Evolutionary conservation across 2,797 vertebrate species (phyloP).

Genomic region (Clamator glandarius): DNA sequence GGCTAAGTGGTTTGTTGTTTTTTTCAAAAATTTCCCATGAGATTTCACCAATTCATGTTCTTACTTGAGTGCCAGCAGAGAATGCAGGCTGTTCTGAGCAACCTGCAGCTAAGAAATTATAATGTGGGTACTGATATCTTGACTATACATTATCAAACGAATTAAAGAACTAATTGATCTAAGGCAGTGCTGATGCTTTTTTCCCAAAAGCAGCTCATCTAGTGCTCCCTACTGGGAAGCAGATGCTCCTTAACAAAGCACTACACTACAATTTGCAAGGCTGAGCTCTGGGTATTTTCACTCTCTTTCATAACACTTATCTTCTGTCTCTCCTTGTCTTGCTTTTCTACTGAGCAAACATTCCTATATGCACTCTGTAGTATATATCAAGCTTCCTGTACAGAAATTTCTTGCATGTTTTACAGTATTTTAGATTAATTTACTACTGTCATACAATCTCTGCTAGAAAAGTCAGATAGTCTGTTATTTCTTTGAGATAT

Average conservation of each 20-base stretch:
- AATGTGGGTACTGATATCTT: neutral
- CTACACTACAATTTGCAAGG: neutral
- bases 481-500: neutral
- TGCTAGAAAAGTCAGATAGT: neutral
- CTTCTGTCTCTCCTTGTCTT: neutral
- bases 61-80: neutral
- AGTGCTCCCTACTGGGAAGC: neutral
- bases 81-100: neutral
- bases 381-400: neutral
- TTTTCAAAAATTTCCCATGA: conserved; percentile 9
- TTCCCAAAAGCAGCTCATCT: neutral
- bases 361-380: neutral
- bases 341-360: neutral
- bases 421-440: neutral
- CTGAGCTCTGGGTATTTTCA: neutral
- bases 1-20: neutral
- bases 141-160: neutral
- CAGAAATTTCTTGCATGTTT: neutral
- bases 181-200: neutral
- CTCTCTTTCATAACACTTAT: neutral
- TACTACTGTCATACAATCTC: neutral
- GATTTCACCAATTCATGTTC: neutral
- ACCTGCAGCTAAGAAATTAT: neutral
- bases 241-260: neutral
- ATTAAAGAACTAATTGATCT: neutral